Conservation (phyloP, 1,140 invertebrate species). For the Akabosia matsudoensis region DNA sequence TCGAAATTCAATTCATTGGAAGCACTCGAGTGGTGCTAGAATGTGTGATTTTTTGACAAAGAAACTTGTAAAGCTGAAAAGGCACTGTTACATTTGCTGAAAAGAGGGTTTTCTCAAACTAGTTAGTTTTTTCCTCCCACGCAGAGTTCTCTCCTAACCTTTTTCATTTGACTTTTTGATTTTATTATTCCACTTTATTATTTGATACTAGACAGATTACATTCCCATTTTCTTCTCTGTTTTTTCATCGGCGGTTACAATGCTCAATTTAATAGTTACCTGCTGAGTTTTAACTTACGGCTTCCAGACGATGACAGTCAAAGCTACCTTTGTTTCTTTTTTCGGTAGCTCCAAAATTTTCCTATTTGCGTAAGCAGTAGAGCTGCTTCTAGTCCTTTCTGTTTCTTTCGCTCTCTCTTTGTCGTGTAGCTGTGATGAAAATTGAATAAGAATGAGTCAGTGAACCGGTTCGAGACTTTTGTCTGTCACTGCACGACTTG, state of each 20-base stretch:
- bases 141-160: background rate
- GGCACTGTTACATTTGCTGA: no score
- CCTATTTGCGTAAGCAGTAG: no score
- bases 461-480: background rate
- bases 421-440: background rate
- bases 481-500: background rate
- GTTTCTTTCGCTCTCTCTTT: no score
- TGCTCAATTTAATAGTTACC: slow-evolving; percentile 16
- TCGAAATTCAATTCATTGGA: no score
- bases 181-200: background rate
- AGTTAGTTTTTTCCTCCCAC: no score
- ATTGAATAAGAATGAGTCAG: background rate
- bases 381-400: no score
- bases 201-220: background rate
- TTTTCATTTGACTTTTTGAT: background rate
- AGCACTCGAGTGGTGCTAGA: no score
- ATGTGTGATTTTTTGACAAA: no score
- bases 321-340: background rate
- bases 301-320: background rate
- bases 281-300: background rate
- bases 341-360: no score
- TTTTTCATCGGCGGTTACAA: background rate
- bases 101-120: no score
- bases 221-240: background rate
- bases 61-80: no score